phyloP scores from a whole-genome alignment of 2,888 invertebrate genomes.

The Oithona nana region DNA sequence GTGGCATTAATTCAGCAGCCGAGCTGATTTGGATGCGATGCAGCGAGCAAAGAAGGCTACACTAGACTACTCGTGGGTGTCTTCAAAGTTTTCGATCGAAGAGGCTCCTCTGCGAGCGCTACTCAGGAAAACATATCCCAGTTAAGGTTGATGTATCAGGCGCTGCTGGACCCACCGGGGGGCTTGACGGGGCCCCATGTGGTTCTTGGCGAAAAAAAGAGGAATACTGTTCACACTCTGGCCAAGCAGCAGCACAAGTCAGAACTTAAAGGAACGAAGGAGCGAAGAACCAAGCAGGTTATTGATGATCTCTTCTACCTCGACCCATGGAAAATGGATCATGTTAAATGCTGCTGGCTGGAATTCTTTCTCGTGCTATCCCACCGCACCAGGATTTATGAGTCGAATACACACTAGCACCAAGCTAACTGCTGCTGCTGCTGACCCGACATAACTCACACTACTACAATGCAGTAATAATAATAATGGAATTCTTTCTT shows the following conservation, averaged over 20 bases:
- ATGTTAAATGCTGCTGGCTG: not conserved
- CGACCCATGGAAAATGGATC: not conserved
- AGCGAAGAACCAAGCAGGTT: no score
- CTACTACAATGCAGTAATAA: not conserved
- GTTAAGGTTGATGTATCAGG: not conserved
- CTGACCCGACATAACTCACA: not conserved
- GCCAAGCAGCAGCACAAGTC: no score
- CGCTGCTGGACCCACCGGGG: not conserved
- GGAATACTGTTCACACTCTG: not conserved
- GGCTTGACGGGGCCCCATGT: not conserved
- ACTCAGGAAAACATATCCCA: not conserved
- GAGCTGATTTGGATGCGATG: not conserved
- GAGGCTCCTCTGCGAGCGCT: no score
- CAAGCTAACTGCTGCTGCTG: not conserved
- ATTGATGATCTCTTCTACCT: not conserved
- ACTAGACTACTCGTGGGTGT: no score
- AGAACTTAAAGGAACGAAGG: no score
- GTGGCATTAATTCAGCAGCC: not conserved
- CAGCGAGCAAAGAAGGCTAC: not conserved
- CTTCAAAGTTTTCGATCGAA: no score
- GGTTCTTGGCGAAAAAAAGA: not conserved
- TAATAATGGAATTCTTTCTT: not conserved
- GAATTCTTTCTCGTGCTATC: not conserved
- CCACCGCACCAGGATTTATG: not conserved
- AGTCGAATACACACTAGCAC: not conserved